A percentile compares a stretch with the other conserved stretches of the same genome.
Evolutionary conservation across 2,113 vertebrate species (phyloP).

Genomic region (Nesoenas mayeri): DNA sequence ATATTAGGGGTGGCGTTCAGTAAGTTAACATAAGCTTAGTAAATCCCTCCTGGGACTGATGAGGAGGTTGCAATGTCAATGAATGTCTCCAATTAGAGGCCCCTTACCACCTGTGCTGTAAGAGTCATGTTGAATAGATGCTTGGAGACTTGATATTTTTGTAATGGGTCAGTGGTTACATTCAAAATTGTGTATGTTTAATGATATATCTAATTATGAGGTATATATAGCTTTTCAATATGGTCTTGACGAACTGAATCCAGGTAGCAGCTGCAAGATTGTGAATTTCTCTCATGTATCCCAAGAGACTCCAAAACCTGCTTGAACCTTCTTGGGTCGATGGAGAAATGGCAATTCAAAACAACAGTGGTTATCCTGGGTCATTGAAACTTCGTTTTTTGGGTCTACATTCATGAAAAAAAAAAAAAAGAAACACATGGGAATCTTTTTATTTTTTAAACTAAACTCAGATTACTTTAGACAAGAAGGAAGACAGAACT

Average conservation of each 20-base stretch:
- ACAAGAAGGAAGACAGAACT: not conserved
- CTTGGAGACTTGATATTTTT: not conserved
- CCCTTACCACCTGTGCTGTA: not conserved
- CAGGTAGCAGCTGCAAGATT: not conserved
- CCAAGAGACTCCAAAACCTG: not conserved
- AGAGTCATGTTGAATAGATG: not conserved
- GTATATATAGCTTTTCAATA: not conserved
- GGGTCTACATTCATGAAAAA: not conserved
- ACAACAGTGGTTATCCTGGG: not conserved
- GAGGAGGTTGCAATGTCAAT: not conserved
- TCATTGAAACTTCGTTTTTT: not conserved
- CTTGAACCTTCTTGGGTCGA: not conserved
- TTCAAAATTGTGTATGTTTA: not conserved
- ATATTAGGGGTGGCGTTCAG: not conserved
- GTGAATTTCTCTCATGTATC: not conserved
- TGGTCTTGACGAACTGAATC: not conserved
- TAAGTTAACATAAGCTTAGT: not conserved
- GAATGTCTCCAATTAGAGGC: not conserved
- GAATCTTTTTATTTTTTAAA: not conserved
- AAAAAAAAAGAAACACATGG: too few relatives aligned
- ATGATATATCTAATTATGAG: not conserved
- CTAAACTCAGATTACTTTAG: not conserved
- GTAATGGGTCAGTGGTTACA: not conserved
- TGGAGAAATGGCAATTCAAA: not conserved
- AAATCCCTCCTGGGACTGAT: not conserved